These are phyloP conservation scores for Jacana jacana DNA, from an alignment of 2,113 vertebrate species.

Conservation along the genomic window DNA sequence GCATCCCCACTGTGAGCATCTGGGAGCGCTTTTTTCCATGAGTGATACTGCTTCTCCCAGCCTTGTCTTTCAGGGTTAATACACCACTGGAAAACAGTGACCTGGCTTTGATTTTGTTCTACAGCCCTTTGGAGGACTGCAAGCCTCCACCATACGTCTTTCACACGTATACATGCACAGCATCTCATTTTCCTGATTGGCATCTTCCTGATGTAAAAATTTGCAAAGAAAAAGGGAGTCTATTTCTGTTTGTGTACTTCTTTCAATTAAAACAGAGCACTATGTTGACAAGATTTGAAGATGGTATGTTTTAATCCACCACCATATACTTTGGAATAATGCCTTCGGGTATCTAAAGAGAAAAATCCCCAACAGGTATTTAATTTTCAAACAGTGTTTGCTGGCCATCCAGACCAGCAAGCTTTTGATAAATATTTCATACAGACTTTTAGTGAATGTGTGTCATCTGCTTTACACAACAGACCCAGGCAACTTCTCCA, in stretches of 20 bases:
- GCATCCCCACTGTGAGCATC: not conserved
- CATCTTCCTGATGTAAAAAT: not conserved
- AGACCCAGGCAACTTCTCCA: not conserved
- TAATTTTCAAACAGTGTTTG: not conserved
- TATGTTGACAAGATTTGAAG: not conserved
- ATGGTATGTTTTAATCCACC: not conserved
- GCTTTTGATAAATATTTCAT: constrained; percentile 7
- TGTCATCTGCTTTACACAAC: not conserved
- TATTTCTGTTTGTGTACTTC: not conserved
- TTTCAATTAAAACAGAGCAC: not conserved
- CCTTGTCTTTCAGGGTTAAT: not conserved
- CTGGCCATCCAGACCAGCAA: not conserved
- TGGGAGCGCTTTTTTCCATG: not conserved
- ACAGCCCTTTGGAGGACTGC: not conserved
- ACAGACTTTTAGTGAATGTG: not conserved
- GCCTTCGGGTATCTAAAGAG: not conserved
- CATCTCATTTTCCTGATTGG: not conserved
- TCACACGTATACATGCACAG: fast-evolving
- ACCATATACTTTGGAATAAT: not conserved
- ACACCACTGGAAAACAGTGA: not conserved
- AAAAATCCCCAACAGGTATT: not conserved
- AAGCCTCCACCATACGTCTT: not conserved
- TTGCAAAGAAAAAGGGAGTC: not conserved
- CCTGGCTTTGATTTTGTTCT: not conserved
- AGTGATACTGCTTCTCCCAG: not conserved